Conservation (phyloP, 2,888 invertebrate genomes). For the Lycaena phlaeas region DNA sequence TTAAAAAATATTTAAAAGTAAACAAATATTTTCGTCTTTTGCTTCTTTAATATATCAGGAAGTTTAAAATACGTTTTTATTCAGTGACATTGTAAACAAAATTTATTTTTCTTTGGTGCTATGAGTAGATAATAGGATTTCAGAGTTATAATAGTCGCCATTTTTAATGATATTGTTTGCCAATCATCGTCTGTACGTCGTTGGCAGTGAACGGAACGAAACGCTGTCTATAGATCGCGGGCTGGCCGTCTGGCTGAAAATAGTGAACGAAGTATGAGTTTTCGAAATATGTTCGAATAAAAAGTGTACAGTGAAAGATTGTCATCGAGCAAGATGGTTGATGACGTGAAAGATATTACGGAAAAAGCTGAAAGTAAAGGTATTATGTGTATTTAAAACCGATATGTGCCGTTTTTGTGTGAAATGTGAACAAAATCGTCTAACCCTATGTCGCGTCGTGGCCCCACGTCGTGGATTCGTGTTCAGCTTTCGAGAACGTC, state of each 20-base stretch:
- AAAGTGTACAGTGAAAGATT: conserved; percentile 69
- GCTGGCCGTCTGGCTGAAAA: conserved; percentile 65
- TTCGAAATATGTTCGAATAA: conserved; percentile 72
- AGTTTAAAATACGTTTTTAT: neutral
- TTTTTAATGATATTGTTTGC: conserved; percentile 28
- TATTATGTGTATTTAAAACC: conserved; percentile 61
- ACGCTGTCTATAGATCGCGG: conserved; percentile 68
- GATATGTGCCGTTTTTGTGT: conserved; percentile 59
- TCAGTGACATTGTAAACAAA: neutral
- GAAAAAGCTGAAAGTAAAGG: conserved; percentile 71
- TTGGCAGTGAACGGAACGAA: conserved; percentile 70
- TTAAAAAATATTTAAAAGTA: neutral
- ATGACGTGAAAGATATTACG: conserved; percentile 68
- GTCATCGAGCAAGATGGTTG: conserved; percentile 72
- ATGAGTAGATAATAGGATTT: neutral
- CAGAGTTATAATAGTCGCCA: conserved; percentile 27
- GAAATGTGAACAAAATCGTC: conserved; percentile 62
- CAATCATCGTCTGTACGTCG: conserved; percentile 37
- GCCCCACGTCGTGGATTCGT: conserved; percentile 67
- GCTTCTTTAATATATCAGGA: neutral
- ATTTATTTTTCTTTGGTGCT: neutral
- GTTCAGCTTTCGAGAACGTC: conserved; percentile 63
- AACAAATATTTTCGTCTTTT: neutral
- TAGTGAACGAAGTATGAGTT: conserved; percentile 72
- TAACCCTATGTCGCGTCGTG: conserved; percentile 71